Evolutionary conservation across 2,797 vertebrate genomes (phyloP).

Genomic region (Monodelphis domestica): DNA sequence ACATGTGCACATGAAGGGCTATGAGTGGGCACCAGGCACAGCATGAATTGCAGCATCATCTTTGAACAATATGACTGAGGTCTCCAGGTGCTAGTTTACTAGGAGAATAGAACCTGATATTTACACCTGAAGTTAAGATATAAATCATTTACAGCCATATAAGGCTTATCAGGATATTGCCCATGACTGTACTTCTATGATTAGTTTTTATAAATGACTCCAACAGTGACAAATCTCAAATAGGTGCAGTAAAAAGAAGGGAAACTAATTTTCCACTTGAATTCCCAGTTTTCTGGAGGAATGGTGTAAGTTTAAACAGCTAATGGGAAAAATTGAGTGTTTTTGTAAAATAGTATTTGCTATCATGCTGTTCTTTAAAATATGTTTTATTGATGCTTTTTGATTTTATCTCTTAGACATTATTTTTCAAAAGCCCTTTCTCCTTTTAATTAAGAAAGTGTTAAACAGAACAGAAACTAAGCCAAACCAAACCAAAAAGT

Average conservation of each 20-base stretch:
- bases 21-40: neutral
- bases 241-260: neutral
- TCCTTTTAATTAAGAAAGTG: neutral
- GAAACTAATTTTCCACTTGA: slow-evolving; percentile 17
- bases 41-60: neutral
- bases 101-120: neutral
- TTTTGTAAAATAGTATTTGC: slow-evolving; percentile 11
- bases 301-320: neutral
- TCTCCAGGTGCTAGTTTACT: neutral
- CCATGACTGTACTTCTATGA: neutral
- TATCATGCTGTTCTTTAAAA: neutral
- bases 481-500: neutral
- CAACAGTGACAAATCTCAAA: slow-evolving; percentile 13
- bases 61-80: neutral
- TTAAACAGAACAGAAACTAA: neutral
- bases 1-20: neutral
- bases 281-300: slow-evolving; percentile 1
- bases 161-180: neutral
- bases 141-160: neutral
- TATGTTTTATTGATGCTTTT: neutral
- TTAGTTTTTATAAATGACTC: neutral
- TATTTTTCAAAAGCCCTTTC: neutral
- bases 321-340: neutral
- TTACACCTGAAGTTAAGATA: neutral
- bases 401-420: neutral